Percentiles rank a stretch among this genome's conserved stretches.
Evolutionary conservation across 2,888 invertebrate genomes (phyloP).

Genomic region (Ectropis crepuscularia): DNA sequence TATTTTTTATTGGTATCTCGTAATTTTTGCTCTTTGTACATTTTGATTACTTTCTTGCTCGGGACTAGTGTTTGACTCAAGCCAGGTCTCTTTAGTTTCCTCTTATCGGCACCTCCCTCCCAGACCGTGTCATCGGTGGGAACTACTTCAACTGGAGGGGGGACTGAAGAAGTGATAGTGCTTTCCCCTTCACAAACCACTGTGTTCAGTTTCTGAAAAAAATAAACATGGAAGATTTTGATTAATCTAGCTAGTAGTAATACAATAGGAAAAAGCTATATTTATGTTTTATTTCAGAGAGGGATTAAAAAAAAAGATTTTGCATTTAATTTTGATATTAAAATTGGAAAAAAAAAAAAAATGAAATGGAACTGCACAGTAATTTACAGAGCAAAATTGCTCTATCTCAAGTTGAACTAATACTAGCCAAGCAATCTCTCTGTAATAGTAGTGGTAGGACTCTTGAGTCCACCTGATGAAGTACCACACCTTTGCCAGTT

Average conservation of each 20-base stretch:
- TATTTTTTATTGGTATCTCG: constrained; percentile 64
- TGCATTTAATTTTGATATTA: no score
- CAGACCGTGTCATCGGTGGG: constrained; percentile 74
- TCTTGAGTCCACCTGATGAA: no score
- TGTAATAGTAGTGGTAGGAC: no score
- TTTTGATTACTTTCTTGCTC: constrained; percentile 93
- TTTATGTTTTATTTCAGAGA: no score
- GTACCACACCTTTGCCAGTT: no score
- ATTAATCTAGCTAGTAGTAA: neutral
- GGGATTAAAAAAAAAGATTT: no score
- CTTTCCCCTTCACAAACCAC: constrained; percentile 75
- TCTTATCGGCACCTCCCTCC: constrained; percentile 80
- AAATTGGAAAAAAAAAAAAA: no score
- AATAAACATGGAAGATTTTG: constrained; percentile 3
- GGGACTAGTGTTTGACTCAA: constrained; percentile 90
- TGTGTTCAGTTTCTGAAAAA: constrained; percentile 71
- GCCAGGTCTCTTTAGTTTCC: constrained; percentile 91
- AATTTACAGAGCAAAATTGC: no score
- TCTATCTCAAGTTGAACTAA: no score
- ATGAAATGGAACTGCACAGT: no score
- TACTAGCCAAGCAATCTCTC: no score
- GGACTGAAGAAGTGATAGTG: constrained; percentile 67
- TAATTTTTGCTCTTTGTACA: constrained; percentile 88
- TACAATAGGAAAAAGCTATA: no score
- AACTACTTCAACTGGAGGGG: constrained; percentile 55